These are phyloP conservation scores for Hirundichthys speculiger DNA, from an alignment of 2,113 vertebrate species.

Conservation along the genomic window DNA sequence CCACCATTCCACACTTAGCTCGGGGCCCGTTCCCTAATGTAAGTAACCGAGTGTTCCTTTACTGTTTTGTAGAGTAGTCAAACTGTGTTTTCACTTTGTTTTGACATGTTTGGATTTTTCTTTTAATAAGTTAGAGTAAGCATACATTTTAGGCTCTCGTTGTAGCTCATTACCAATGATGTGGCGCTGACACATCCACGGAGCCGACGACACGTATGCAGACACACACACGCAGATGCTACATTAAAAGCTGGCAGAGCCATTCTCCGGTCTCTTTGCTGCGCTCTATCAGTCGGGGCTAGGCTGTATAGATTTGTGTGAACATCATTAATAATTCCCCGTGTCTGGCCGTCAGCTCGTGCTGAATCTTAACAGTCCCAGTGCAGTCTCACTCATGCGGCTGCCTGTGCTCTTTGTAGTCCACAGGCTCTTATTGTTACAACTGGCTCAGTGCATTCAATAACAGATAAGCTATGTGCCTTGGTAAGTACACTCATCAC, in stretches of 20 bases:
- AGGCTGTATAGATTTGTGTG: constrained; percentile 67
- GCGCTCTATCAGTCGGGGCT: constrained; percentile 50
- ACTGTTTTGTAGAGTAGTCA: constrained; percentile 56
- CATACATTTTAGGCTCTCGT: constrained; percentile 52
- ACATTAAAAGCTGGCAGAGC: constrained; percentile 27
- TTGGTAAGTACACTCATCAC: constrained; percentile 74
- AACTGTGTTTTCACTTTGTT: constrained; percentile 49
- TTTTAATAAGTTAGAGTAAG: constrained; percentile 56
- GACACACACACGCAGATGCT: constrained; percentile 28
- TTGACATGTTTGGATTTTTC: constrained; percentile 62
- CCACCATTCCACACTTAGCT: constrained; percentile 40
- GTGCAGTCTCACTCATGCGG: constrained; percentile 55
- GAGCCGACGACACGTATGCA: constrained; percentile 41
- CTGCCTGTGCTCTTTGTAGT: constrained; percentile 65
- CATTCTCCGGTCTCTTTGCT: constrained; percentile 44
- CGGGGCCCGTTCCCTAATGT: constrained; percentile 55
- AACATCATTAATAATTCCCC: constrained; percentile 73
- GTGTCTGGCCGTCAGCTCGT: constrained; percentile 64
- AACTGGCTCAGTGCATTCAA: constrained; percentile 70
- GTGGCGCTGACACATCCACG: constrained; percentile 41
- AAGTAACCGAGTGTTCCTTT: constrained; percentile 38
- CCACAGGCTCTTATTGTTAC: constrained; percentile 72
- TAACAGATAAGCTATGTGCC: constrained; percentile 77
- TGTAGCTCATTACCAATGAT: constrained; percentile 51
- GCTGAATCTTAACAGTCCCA: constrained; percentile 60